Base-by-base conservation (phyloP, 2,797 vertebrate species). In the Anguilla pacifica region DNA sequence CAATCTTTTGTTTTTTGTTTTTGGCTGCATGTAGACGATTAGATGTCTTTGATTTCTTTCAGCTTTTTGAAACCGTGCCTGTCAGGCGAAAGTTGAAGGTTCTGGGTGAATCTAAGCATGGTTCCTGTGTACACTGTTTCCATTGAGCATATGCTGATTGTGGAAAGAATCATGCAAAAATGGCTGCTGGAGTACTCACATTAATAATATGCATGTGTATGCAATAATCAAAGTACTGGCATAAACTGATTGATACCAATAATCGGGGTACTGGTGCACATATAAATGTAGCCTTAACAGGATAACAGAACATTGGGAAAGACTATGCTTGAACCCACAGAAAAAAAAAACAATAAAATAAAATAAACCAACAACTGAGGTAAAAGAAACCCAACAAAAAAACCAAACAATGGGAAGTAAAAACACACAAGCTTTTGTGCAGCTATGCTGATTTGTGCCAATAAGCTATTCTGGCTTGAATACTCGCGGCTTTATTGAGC, bases 401-500 rank as follows among this genome's bases (percentile, higher is more conserved):
- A 53, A 53, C 51, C 11, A 9, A 9, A 9, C 55, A 57, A 13
- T 57, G 64, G 64, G 64, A n/a, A 67, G n/a, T 67, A 28, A 25
- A 67, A 67, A 67, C n/a, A 9, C 22, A 7, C 61, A 7, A n/a
- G 92, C 90, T 92, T 89, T 84, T 25, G 31, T 77, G 46, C 46
- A 88, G 89, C 91, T 82, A 70, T 64, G 31, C 22, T 82, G 19
- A 43, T 84, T 85, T 49, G 82, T 85, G 87, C 88, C 84, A 88
- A 13, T 49, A n/a, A 86, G 53, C 17, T 82, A 55, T 88, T 31
- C 83, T 70, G 59, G 87, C 88, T 88, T 88, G 85, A 89, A 86
- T 92, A 89, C 92, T 82, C 91, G 88, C 88, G 89, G 88, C 83
- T 91, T 92, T 59, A 70, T 89, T 86, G 77, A 89, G 85, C 74